Conservation (phyloP, 2,888 invertebrate genomes). For the Elgonia sp. region DNA sequence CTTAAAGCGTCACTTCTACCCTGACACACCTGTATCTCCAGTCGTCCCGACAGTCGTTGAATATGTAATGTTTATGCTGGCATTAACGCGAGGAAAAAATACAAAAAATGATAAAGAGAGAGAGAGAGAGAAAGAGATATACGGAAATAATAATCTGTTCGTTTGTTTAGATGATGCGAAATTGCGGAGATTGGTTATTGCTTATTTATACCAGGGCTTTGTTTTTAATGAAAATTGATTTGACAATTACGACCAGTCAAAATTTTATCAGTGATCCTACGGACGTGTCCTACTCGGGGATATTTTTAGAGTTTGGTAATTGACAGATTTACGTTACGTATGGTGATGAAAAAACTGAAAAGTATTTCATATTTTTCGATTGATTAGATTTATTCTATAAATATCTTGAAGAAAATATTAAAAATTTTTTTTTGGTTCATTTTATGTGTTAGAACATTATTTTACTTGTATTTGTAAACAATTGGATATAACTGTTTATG, state of each 20-base stretch:
- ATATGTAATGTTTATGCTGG: constrained; percentile 70
- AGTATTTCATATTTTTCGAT: no score
- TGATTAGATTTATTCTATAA: no score
- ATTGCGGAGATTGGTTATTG: no score
- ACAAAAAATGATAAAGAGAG: not conserved
- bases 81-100: constrained; percentile 48
- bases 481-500: no score
- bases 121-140: not conserved
- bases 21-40: constrained; percentile 69
- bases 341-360: no score
- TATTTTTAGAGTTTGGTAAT: constrained; percentile 41
- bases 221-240: constrained; percentile 60
- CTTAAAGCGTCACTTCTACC: constrained; percentile 77
- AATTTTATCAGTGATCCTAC: constrained; percentile 6
- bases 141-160: not conserved
- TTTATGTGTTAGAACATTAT: no score
- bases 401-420: no score
- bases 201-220: not conserved
- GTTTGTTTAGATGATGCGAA: no score
- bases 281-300: constrained; percentile 23
- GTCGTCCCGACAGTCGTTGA: constrained; percentile 61
- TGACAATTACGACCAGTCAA: constrained; percentile 29
- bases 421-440: no score
- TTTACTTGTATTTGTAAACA: no score
- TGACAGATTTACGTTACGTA: constrained; percentile 30